Evolutionary conservation across 2,113 vertebrate genomes (phyloP).

Genomic region (Haemorhous mexicanus): DNA sequence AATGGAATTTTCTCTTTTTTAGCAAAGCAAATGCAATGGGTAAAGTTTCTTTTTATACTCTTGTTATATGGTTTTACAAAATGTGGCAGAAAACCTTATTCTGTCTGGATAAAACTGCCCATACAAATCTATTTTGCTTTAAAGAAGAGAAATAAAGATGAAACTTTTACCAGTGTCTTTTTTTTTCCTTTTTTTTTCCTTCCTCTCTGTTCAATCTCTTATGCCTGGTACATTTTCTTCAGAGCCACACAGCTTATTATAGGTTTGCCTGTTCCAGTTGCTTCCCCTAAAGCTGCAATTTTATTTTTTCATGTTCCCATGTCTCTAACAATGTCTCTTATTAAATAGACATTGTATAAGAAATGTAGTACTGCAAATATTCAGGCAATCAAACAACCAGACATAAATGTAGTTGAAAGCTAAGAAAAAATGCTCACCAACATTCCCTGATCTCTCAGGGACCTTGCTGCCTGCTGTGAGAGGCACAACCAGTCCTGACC

Average conservation of each 20-base stretch:
- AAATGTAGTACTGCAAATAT: neutral
- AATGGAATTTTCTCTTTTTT: neutral
- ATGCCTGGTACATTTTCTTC: neutral
- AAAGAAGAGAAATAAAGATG: neutral
- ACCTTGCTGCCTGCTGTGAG: neutral
- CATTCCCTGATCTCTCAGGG: neutral
- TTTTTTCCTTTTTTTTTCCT: rapidly evolving
- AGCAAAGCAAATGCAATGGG: neutral
- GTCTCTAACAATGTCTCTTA: neutral
- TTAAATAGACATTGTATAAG: neutral
- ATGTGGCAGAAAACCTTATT: neutral
- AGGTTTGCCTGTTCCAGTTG: neutral
- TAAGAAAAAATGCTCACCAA: neutral
- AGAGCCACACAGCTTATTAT: neutral
- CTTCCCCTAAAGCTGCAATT: neutral
- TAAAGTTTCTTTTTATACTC: neutral
- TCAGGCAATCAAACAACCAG: neutral
- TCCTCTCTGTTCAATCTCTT: neutral
- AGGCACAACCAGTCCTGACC: rapidly evolving
- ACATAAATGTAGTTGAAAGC: neutral
- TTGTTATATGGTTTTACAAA: neutral
- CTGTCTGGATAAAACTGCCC: neutral
- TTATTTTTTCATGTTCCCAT: neutral
- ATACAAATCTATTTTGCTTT: neutral
- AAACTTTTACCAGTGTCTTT: neutral